Percentiles rank a stretch among this genome's conserved stretches.
phyloP scores from a whole-genome alignment of 1,140 invertebrate species.

The Caenorhabditis brenneri region DNA sequence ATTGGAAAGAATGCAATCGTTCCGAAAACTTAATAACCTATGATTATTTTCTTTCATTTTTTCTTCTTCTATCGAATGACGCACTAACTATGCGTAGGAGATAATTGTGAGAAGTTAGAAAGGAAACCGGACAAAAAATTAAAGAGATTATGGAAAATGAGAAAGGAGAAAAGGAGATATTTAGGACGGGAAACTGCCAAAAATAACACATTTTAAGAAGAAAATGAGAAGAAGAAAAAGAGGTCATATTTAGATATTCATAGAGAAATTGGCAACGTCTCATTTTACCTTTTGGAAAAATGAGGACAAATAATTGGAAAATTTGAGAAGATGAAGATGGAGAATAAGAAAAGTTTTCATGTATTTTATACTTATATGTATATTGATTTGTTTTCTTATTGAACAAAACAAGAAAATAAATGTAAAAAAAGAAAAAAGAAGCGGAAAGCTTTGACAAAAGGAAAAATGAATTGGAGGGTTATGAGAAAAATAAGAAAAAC shows the following conservation, averaged over 20 bases:
- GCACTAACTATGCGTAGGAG: not conserved
- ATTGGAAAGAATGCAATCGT: not conserved
- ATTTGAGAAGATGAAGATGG: not conserved
- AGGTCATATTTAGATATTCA: conserved; percentile 35
- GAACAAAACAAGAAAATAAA: not conserved
- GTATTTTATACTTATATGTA: not conserved
- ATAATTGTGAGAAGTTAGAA: not conserved
- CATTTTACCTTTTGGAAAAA: conserved; percentile 13
- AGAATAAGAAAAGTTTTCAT: not conserved
- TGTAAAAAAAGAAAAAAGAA: not conserved
- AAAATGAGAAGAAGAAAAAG: not conserved
- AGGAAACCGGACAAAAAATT: not conserved
- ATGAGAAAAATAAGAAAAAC: conserved; percentile 1
- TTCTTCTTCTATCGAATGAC: not conserved
- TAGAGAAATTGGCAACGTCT: not conserved
- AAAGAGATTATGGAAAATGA: not conserved
- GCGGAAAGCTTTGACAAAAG: not conserved
- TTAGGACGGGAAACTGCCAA: not conserved
- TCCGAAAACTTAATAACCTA: not conserved
- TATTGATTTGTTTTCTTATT: not conserved
- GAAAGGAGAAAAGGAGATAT: not conserved
- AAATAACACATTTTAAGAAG: not conserved
- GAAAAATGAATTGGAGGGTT: not conserved
- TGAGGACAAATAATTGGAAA: not conserved
- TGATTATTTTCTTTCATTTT: not conserved